Evolutionary conservation across 2,888 invertebrate species (phyloP), one percentile per base, ranked within the genome.

Genomic region (Megaustenia siamemsis): DNA sequence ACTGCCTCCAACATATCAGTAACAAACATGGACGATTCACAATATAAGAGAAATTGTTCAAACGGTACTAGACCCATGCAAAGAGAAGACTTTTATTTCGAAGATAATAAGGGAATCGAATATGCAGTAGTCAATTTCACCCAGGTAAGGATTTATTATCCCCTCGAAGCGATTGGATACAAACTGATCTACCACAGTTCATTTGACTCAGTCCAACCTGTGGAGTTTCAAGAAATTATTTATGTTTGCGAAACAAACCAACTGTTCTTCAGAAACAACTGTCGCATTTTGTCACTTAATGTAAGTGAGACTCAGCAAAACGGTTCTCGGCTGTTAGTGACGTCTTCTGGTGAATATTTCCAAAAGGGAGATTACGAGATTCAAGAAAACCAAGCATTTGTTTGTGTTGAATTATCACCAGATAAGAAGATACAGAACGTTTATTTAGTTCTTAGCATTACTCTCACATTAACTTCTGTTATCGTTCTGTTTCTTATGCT

Each of bases 281-380:
- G 82, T 43, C 24, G 49, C 15, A 49, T 82, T 28, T 63, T 75
- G 2, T 24, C 35, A 1, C 76, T 76, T 53, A 43, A 15, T 24
- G 28, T 75, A 24, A 82, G 49, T 40, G 66, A 76, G 49, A 82
- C 82, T 56, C 18, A 28, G 12, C 35, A 60, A 35, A 75, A 76
- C n/a, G 76, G 76, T 12, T 38, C 75, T 15, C 18, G 18, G 15
- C 66, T 82, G 18, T 24, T 24, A 3, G 18, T 76, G 2, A 4
- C 35, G 1, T 15, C 3, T 8, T 63, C 82, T 6, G 45, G 45
- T 24, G 10, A 66, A 1, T 35, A 1, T 45, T 75, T 76, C 24
- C 15, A 32, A n/a, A 12, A 45, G 1, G 28, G 35, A 12, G 45
- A 66, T 32, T 82, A 32, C 35, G 49, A 76, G 45, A 40, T 82